Conservation (phyloP, 2,888 invertebrate genomes). For the Agonum fuliginosum region DNA sequence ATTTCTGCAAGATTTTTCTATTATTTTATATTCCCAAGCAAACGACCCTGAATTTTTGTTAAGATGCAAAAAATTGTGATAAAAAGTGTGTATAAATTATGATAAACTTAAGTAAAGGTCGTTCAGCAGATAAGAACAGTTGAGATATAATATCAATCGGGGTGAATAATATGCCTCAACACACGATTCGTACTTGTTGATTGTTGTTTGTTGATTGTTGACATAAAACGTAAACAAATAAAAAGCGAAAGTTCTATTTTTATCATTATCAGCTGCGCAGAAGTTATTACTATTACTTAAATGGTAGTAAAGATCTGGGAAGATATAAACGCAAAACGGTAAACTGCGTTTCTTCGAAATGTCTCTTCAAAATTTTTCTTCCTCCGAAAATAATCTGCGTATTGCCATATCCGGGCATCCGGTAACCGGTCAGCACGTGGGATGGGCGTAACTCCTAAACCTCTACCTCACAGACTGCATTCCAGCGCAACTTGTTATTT, state of each 20-base stretch:
- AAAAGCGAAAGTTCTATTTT: constrained; percentile 21
- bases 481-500: constrained; percentile 9
- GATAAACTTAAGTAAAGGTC: constrained; percentile 54
- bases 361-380: background rate
- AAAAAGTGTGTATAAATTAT: background rate
- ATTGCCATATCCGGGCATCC: background rate
- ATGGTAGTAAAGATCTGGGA: no score
- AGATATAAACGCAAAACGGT: no score
- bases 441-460: constrained; percentile 48
- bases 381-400: background rate
- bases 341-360: no score
- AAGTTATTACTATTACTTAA: no score
- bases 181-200: background rate
- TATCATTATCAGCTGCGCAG: no score
- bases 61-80: constrained; percentile 7
- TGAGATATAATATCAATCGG: constrained; percentile 16
- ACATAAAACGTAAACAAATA: background rate
- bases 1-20: constrained; percentile 14
- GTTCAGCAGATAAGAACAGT: constrained; percentile 30
- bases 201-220: constrained; percentile 8
- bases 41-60: background rate
- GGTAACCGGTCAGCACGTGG: constrained; percentile 1
- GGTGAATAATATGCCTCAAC: background rate
- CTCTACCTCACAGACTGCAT: constrained; percentile 14
- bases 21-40: background rate